These are phyloP conservation scores for Bubo scandiacus DNA, from an alignment of 2,113 vertebrate species.

Conservation along the genomic window DNA sequence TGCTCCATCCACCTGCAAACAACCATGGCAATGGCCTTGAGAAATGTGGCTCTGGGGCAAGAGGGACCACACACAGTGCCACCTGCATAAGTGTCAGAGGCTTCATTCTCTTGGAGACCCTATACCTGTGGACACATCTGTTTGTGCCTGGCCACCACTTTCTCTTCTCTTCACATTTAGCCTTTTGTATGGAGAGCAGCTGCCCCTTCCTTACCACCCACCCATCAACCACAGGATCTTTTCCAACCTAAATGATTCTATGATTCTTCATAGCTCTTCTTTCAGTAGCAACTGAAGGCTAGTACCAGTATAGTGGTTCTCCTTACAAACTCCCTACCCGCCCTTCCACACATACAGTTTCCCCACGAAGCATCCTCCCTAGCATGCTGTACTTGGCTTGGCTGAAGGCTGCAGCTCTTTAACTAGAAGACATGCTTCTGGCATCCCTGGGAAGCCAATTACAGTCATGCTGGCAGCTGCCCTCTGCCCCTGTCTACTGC, in stretches of 20 bases:
- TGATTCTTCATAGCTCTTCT: background rate
- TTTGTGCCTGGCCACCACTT: background rate
- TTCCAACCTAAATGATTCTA: background rate
- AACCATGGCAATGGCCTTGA: background rate
- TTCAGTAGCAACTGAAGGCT: background rate
- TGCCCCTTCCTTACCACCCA: background rate
- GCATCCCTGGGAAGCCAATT: background rate
- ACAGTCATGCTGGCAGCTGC: constrained; percentile 27
- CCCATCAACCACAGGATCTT: background rate
- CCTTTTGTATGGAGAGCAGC: background rate
- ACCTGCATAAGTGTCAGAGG: background rate
- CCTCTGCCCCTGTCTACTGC: constrained; percentile 28
- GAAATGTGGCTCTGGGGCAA: background rate
- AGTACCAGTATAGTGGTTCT: background rate
- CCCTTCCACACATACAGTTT: background rate
- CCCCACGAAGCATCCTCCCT: background rate
- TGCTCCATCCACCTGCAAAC: background rate
- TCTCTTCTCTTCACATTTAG: background rate
- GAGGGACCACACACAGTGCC: background rate
- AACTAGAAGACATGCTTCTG: background rate
- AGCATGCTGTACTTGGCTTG: background rate
- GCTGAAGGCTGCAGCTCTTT: background rate
- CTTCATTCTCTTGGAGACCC: background rate
- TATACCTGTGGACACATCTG: background rate
- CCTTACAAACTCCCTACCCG: background rate